phyloP scores from a whole-genome alignment of 1,140 invertebrate species.

The Achroia grisella region DNA sequence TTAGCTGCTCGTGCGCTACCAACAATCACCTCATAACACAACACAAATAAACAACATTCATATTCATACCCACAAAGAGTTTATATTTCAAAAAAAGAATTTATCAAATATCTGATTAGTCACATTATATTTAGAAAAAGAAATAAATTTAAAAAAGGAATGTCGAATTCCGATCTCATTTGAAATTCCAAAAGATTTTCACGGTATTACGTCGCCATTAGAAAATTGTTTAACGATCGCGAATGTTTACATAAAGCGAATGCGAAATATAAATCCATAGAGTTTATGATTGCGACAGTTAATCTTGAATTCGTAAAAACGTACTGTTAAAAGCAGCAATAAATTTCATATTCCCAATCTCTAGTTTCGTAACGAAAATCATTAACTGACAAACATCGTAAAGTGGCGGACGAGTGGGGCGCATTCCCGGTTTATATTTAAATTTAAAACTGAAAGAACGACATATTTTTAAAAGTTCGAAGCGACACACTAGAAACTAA shows the following conservation, averaged over 20 bases:
- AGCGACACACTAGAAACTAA: conserved; percentile 63
- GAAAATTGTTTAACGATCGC: no score
- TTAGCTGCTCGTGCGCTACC: neutral
- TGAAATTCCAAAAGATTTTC: no score
- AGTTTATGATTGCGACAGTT: neutral
- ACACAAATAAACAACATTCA: neutral
- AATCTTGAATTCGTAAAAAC: neutral
- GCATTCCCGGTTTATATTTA: conserved; percentile 64
- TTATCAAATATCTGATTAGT: no score
- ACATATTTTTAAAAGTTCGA: conserved; percentile 69
- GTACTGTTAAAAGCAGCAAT: conserved; percentile 11
- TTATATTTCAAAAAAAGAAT: no score
- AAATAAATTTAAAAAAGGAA: no score
- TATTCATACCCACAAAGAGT: no score
- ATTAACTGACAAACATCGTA: conserved; percentile 66
- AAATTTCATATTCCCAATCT: conserved; percentile 47
- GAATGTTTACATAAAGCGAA: neutral
- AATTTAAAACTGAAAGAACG: conserved; percentile 59
- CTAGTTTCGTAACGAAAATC: conserved; percentile 51
- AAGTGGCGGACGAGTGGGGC: conserved; percentile 59
- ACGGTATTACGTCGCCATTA: no score
- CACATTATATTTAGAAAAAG: no score
- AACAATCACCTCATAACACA: conserved; percentile 5
- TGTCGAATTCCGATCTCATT: no score
- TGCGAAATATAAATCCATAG: conserved; percentile 1